Conservation (phyloP, 1,140 invertebrate species). For the Drosophila sp. region DNA sequence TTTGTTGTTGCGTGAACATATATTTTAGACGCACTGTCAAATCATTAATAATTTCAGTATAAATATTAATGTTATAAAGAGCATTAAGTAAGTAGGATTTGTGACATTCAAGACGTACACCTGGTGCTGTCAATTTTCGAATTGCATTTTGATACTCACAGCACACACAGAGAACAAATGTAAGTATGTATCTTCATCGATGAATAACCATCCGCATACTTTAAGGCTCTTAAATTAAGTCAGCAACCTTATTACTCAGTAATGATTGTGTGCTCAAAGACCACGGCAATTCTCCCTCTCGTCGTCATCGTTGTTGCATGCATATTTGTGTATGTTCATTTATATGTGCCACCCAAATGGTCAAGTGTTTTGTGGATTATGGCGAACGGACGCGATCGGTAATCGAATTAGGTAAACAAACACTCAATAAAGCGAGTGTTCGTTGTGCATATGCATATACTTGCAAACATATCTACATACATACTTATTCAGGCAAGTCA, state of each 20-base stretch:
- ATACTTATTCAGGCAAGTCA: slow-evolving; percentile 37
- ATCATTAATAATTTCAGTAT: background rate
- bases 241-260: slow-evolving; percentile 55
- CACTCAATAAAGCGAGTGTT: slow-evolving; percentile 78
- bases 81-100: slow-evolving; percentile 13
- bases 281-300: slow-evolving; percentile 2
- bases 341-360: slow-evolving; percentile 75
- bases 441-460: slow-evolving; percentile 73
- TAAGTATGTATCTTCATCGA: slow-evolving; percentile 20
- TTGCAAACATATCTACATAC: slow-evolving; percentile 37
- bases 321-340: slow-evolving; percentile 14
- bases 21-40: too few species aligned
- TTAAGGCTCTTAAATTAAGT: slow-evolving; percentile 50
- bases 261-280: slow-evolving; percentile 39
- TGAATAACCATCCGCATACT: slow-evolving; percentile 33
- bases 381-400: slow-evolving; percentile 80
- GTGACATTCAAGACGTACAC: slow-evolving; percentile 14
- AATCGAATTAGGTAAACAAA: slow-evolving; percentile 83
- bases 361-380: slow-evolving; percentile 79
- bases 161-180: slow-evolving; percentile 14
- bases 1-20: too few species aligned
- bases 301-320: slow-evolving; percentile 2
- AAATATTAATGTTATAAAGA: background rate
- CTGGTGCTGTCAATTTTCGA: slow-evolving; percentile 17
- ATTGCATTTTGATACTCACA: slow-evolving; percentile 30